Base-by-base conservation (phyloP, 2,888 invertebrate genomes). In the Caenorhabditis plicata region DNA sequence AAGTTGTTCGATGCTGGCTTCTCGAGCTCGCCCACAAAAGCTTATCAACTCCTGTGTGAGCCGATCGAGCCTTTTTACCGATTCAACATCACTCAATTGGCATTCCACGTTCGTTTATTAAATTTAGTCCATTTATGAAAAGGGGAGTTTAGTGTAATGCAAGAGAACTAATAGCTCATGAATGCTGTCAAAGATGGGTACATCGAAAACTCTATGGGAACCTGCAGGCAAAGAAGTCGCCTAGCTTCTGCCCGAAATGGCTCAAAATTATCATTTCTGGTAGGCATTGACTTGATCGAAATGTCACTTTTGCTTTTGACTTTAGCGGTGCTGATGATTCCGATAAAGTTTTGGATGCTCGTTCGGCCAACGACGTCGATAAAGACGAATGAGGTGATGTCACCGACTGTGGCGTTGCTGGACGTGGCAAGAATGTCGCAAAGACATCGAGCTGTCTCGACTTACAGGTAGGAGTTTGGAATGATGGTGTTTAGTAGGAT, bases 161-260 rank as follows among this genome's bases (percentile, higher is more conserved):
- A 3, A 43, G 81, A 23, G 77, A 78, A 33, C 83, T 85, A 66
- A 78, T 85, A 26, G 82, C 84, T 4, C 84, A 85, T 66, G 83
- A 83, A 5, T 83, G 83, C 55, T 84, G 84, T 69, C 84, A 85
- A 74, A 81, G 82, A 60, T 84, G 84, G 83, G 78, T 84, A n/a
- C 82, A 82, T 4, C 81, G 82, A 29, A 79, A 82, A 42, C 81
- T 84, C 53, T 81, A 79, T 56, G 75, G 74, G 1, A 64, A 71
- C 48, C 54, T 78, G 5, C 71, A 75, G 33, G 45, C 78, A 1
- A 61, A 68, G 23, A 50, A 23, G 7, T 49, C 43, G n/a, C 58
- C 58, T 2, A 11, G 36, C 1, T 52, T 61, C 25, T 17, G 75
- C 7, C 74, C 75, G 0, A 61, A 66, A 39, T 77, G 78, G 76